Evolutionary conservation across 2,797 vertebrate species (phyloP), one percentile per base, ranked within the genome.

Genomic region (Betta splendens): DNA sequence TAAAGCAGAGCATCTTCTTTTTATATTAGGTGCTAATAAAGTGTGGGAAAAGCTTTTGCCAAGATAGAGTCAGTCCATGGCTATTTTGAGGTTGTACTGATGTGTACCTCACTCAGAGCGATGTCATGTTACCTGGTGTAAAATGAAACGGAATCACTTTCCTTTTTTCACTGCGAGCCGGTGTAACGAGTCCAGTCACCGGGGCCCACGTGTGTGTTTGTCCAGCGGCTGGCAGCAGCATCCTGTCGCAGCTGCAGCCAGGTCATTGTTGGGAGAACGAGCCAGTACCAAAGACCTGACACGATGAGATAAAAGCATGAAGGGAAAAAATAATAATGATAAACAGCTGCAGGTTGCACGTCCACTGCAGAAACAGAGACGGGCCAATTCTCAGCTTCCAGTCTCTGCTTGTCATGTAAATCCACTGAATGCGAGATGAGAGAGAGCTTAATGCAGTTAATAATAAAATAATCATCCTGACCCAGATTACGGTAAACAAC

Each of bases 261-360:
- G 74, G 68, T 76, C 72, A 71, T 67, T 80, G 74, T 75, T 79
- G 78, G 54, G 45, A 59, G 58, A 68, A 64, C 64, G 64, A 72
- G 72, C 77, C 76, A 72, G 37, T 28, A 75, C 38, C 65, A 52
- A 51, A 77, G 70, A 81, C 76, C 86, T 84, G 86, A 80, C 76
- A 71, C 31, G 36, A 72, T 64, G 72, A 83, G 81, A 88, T 88
- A 81, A 86, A 84, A 77, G 64, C 66, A 39, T 40, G 51, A 58
- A 44, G 8, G 2, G 8, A 42, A 37, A 17, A 22, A 50, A 17
- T 3, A 37, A 9, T n/a, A n/a, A n/a, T n/a, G n/a, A 37, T 39
- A 42, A 66, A 36, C 20, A 16, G 32, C 39, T 29, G 57, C 69
- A 65, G 66, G 52, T 71, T 53, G 37, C 48, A 45, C 20, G 35